Evolutionary conservation across 2,113 vertebrate species (phyloP), one percentile per base, ranked within the genome.

Genomic region (Poeciliopsis prolifica): DNA sequence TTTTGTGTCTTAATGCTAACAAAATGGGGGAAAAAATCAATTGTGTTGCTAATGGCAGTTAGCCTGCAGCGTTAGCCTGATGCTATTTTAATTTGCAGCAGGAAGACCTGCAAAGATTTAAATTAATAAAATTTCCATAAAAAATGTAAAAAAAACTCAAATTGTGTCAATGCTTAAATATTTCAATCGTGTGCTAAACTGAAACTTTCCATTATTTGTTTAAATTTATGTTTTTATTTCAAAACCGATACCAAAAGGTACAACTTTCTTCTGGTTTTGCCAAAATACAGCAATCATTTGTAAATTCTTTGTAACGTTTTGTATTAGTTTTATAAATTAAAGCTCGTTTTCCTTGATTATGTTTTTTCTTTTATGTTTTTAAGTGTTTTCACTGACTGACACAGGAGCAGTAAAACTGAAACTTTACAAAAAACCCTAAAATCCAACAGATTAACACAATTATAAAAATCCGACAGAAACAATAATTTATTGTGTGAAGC

Each of bases 401-500:
- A 48, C 5, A 19, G 17, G 44, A 48, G 14, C 17, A 48, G 44
- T 14, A 48, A 58, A 3, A 9, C 51, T 58, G 24, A 58, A 54
- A 54, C 22, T n/a, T 54, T 24, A 54, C 51, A 54, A 5, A 33
- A 58, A 58, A n/a, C 24, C 51, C 24, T 10, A 24, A 58, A 24
- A 58, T 58, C 51, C 19, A 58, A 58, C 51, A 58, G 24, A 58
- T 9, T 22, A 24, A 6, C 24, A 58, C 51, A 2, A 22, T 58
- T 92, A 61, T 61, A 24, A 62, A 35, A 60, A 54, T 51, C 14
- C 5, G 61, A 86, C 77, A 83, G 73, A 91, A 91, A 92, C 40
- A 86, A 86, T 82, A 85, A 85, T 67, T 88, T 94, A 91, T 94
- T 93, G 93, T 94, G 78, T 90, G 86, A 88, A 92, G 86, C 91